These are phyloP conservation scores for Oscheius sp. DNA, from an alignment of 2,888 invertebrate genomes.

Conservation along the genomic window DNA sequence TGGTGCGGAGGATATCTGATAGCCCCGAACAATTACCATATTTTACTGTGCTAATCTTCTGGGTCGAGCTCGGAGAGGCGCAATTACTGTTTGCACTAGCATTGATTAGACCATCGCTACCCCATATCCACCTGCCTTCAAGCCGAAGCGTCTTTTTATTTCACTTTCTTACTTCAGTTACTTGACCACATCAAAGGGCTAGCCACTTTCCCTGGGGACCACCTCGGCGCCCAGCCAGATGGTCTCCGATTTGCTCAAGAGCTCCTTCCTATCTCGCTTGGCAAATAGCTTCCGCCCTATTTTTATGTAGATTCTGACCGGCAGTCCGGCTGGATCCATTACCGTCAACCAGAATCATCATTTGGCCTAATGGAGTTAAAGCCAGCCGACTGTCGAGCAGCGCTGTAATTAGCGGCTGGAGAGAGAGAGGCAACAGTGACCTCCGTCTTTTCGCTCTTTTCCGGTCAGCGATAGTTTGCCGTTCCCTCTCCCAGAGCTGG, in stretches of 20 bases:
- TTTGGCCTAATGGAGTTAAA: constrained; percentile 15
- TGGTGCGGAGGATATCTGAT: constrained; percentile 1
- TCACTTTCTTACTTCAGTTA: not conserved
- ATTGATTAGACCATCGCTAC: constrained; percentile 15
- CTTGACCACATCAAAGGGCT: constrained; percentile 3
- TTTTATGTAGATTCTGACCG: not conserved
- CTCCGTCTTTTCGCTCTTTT: constrained; percentile 14
- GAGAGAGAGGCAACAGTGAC: not conserved
- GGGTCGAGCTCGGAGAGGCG: constrained; percentile 1
- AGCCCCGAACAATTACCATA: constrained; percentile 23
- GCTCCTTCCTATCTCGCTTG: not conserved
- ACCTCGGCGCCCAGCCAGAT: not conserved
- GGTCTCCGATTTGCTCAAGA: constrained; percentile 4
- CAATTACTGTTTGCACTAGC: constrained; percentile 23
- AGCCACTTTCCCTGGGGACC: no score
- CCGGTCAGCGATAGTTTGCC: constrained; percentile 5
- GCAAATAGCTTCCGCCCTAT: constrained; percentile 1
- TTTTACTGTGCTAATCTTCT: constrained; percentile 28
- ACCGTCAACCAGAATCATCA: not conserved
- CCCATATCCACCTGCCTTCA: not conserved
- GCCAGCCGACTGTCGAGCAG: constrained; percentile 7
- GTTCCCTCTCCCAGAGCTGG: constrained; percentile 5
- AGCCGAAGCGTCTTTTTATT: not conserved
- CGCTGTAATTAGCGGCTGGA: constrained; percentile 6
- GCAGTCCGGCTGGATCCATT: not conserved